Base-by-base conservation (phyloP, 1,140 invertebrate species). In the Drosophila yakuba region DNA sequence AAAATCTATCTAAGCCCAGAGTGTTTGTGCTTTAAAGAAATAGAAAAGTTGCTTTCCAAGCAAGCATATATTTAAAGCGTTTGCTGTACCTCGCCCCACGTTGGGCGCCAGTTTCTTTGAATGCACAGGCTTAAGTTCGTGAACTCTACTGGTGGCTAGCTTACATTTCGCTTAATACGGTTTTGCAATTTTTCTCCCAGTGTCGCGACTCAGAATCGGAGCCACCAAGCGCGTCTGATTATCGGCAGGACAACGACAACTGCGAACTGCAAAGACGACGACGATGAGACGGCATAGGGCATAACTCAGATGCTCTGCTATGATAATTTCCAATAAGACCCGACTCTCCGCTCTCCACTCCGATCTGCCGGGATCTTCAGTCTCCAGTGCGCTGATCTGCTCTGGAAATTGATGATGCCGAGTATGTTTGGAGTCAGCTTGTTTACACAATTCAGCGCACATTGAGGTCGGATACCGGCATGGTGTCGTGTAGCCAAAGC, bases 361-460 rank as follows among this genome's bases (percentile, higher is more conserved):
- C 45, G 11, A 4, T 38, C 41, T 44, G 4, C 44, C 15, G 14
- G 32, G 32, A 32, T n/a, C 4, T 36, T 15, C 35, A 15, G 36
- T 41, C 44, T 35, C 8, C 44, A 61, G 62, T 62, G 59, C 36
- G 41, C 59, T 74, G 59, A 50, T 66, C 43, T 64, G 66, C 68
- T 57, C 47, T 59, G 63, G 78, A 89, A 90, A 90, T 90, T 90
- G 85, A 90, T 90, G 85, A 90, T 81, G 85, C 78, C 84, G 80
- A 45, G 84, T 89, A 89, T 89, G 85, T 89, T 85, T 89, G 84
- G 86, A 90, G 85, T 90, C 85, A 90, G 85, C 85, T 90, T 90
- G 85, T 90, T 90, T 90, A 90, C 85, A 90, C 85, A 90, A 90
- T 90, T 90, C 85, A 90, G 81, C 86, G 85, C 88, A 90, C 85